Evolutionary conservation across 2,888 invertebrate genomes (phyloP), one percentile per base, ranked within the genome.

Genomic region (Pediacus dermestoides): DNA sequence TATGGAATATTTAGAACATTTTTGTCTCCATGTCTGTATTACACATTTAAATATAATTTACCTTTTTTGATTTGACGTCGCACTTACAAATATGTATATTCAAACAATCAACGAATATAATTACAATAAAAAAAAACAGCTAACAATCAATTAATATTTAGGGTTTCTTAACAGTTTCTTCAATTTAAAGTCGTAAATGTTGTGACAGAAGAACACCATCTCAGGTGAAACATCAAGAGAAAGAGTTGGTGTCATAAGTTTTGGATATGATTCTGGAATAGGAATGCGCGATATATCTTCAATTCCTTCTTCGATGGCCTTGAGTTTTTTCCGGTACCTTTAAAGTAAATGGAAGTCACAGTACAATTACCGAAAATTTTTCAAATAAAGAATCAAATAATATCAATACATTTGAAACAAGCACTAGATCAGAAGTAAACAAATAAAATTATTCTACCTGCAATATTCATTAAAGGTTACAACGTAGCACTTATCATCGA

Each of bases 401-500:
- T n/a, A 8, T 36, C 1, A 13, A 6, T 22, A 30, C 12, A 9
- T 15, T 7, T 23, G 13, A 15, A n/a, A 21, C 26, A 9, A 15
- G 3, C 28, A 9, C 8, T 18, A 18, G 6, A 18, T 6, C 8
- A 8, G 21, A 18, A 18, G 21, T 18, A 7, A 18, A 7, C 6
- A 18, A 18, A n/a, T n/a, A n/a, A n/a, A n/a, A n/a, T n/a, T n/a
- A n/a, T n/a, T n/a, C n/a, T 60, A 95, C 94, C 96, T 84, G 80
- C 93, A 94, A 66, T 93, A 96, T 74, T 96, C 95, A 71, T 91
- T 90, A 69, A 87, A 93, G 22, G 93, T 94, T 57, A 96, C 80
- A 46, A 96, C 95, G 70, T 89, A 94, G 73, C 95, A 95, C 71
- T 91, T 92, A 73, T 96, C 96, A 69, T 96, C 96, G 61, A 96